Percentiles rank a stretch among this genome's conserved stretches.
Evolutionary conservation across 2,113 vertebrate genomes (phyloP).

Genomic region (Acanthochromis polyacanthus): DNA sequence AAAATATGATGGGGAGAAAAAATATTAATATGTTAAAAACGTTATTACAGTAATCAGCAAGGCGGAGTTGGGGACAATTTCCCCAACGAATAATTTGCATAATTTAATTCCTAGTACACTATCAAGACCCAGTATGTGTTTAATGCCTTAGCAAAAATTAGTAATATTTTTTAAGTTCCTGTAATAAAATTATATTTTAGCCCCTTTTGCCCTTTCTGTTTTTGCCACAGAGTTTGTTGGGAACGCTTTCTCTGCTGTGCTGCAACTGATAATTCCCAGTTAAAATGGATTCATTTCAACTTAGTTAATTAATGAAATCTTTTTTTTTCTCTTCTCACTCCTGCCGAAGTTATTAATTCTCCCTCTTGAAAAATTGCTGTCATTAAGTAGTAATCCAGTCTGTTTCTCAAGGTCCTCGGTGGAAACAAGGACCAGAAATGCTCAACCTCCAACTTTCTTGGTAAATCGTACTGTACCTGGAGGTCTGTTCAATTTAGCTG

Average conservation of each 20-base stretch:
- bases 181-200: constrained; percentile 46
- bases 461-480: constrained; percentile 6
- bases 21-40: constrained; percentile 63
- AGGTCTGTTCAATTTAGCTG: constrained; percentile 1
- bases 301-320: constrained; percentile 49
- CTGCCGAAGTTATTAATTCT: constrained; percentile 47
- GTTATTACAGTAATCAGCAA: constrained; percentile 70
- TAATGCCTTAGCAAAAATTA: constrained; percentile 51
- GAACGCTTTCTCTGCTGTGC: constrained; percentile 15
- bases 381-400: constrained; percentile 43
- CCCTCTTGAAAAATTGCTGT: constrained; percentile 41
- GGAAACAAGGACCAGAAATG: constrained; percentile 24
- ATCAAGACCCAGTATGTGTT: constrained; percentile 60
- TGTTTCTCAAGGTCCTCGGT: constrained; percentile 8
- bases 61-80: constrained; percentile 59
- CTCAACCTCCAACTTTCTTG: neutral
- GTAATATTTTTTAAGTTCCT: constrained; percentile 53
- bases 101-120: constrained; percentile 71
- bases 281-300: constrained; percentile 51
- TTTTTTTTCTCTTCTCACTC: constrained; percentile 3
- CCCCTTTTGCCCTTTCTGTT: constrained; percentile 40
- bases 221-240: constrained; percentile 31
- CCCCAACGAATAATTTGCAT: constrained; percentile 63
- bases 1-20: constrained; percentile 46
- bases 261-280: constrained; percentile 34